Base-by-base conservation (phyloP, 2,888 invertebrate genomes). In the Thereva unica region DNA sequence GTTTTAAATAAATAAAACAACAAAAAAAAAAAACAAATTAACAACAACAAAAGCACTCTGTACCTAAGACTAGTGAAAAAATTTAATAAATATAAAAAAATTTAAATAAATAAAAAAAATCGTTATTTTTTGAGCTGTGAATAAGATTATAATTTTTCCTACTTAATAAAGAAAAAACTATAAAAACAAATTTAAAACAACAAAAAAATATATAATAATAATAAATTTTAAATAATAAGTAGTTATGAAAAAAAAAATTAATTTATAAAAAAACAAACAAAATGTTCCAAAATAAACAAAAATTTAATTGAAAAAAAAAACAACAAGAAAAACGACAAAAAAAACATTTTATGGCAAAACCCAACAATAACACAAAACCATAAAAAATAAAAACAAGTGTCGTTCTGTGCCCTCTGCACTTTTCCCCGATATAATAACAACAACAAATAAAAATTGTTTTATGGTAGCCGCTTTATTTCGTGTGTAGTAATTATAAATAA, bases 61-160 rank as follows among this genome's bases (percentile, higher is more conserved):
- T 59, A 59, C 59, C 59, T 59, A 59, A 59, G 59, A 59, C 59
- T 59, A 59, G 49, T 59, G 59, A 38, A 59, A 47, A 49, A 45
- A 45, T 45, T 59, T 59, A 59, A 23, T 23, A 23, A 23, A 23
- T 23, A 23, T 2, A 23, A 23, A 23, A 23, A 23, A 23, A 23
- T 23, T 2, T 23, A 23, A 23, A 23, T 23, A 23, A 23, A 23
- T 23, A 23, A 23, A 23, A 23, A 23, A 23, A 23, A 23, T 23
- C 23, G 23, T 23, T 23, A 23, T 23, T 23, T 59, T 59, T 59
- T 59, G 59, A 35, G 59, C 59, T 59, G 59, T 59, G 59, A 59
- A 37, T 59, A 59, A 59, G 12, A 6, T 47, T 12, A 10, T 59
- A 45, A 47, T 59, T 47, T 38, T 59, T 49, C 59, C 59, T 59